Conservation (phyloP, 2,797 vertebrate genomes). For the Danio kyathit region DNA sequence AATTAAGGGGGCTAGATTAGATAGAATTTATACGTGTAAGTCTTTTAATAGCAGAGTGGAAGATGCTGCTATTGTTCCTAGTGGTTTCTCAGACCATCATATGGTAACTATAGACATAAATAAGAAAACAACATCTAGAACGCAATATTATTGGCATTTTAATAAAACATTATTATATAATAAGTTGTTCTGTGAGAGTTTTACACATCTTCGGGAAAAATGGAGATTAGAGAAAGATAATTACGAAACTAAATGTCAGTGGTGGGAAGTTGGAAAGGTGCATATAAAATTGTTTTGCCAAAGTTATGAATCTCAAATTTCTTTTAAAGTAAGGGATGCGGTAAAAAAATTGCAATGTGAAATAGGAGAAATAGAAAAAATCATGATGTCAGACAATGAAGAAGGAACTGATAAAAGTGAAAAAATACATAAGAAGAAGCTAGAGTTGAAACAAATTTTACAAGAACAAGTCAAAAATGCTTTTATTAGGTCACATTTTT, state of each 20-base stretch:
- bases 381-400: neutral
- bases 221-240: neutral
- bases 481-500: neutral
- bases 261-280: neutral
- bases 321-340: neutral
- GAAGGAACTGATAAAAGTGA: neutral
- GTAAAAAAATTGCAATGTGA: neutral
- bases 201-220: neutral
- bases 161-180: neutral
- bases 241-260: neutral
- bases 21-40: neutral
- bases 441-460: neutral
- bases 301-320: neutral
- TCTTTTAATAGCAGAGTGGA: neutral
- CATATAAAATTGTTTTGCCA: neutral
- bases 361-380: neutral
- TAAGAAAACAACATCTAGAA: neutral
- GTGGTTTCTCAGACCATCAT: neutral
- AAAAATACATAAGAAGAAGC: neutral
- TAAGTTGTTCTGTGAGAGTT: neutral
- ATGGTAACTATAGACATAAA: neutral
- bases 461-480: neutral
- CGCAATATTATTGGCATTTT: neutral
- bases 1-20: neutral
- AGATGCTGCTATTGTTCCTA: neutral